These are phyloP conservation scores for Amphipoea oculea DNA, from an alignment of 2,888 invertebrate genomes.

Conservation along the genomic window DNA sequence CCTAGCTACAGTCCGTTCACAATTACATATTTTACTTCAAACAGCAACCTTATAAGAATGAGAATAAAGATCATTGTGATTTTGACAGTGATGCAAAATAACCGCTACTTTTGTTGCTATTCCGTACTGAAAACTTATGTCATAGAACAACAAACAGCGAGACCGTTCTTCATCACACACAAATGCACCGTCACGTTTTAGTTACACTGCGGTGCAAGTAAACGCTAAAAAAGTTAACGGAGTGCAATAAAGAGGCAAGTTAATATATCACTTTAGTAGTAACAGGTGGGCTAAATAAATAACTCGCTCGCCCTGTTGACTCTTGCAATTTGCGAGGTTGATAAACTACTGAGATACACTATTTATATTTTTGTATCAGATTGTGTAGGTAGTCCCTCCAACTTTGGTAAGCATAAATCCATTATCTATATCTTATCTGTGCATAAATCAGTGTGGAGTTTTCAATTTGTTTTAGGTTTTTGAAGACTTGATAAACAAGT, in stretches of 20 bases:
- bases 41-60: background rate
- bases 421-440: too few species aligned
- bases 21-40: background rate
- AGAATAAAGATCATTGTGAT: background rate
- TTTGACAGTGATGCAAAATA: background rate
- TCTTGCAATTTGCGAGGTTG: constrained; percentile 50
- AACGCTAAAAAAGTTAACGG: constrained; percentile 33
- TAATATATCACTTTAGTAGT: constrained; percentile 50
- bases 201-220: constrained; percentile 1
- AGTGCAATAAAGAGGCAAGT: constrained; percentile 39
- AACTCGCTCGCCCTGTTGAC: constrained; percentile 52
- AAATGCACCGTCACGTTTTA: constrained; percentile 23
- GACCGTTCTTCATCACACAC: background rate
- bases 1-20: background rate
- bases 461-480: too few species aligned
- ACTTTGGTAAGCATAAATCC: background rate
- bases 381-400: background rate
- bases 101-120: background rate
- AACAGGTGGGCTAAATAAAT: constrained; percentile 59
- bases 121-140: background rate
- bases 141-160: background rate
- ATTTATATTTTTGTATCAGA: constrained; percentile 33
- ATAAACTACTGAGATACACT: constrained; percentile 26
- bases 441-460: background rate
- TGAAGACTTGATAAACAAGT: background rate